phyloP scores from a whole-genome alignment of 1,140 invertebrate genomes.

The Lucilia sericata region DNA sequence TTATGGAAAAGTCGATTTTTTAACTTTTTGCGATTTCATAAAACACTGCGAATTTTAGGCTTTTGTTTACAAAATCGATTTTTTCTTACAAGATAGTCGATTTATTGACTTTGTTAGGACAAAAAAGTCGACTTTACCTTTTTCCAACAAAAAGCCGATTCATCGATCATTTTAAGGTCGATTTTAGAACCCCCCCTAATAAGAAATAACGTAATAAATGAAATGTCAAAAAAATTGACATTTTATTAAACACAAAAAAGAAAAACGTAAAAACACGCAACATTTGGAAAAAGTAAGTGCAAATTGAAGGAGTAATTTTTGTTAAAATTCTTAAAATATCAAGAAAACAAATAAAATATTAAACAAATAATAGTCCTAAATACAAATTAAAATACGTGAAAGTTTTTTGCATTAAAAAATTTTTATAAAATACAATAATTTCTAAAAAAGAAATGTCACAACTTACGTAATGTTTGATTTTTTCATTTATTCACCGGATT shows the following conservation, averaged over 20 bases:
- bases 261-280: constrained; percentile 13
- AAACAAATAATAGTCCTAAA: neutral
- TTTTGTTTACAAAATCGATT: too few species aligned
- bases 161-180: too few species aligned
- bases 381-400: too few species aligned
- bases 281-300: constrained; percentile 26
- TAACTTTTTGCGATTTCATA: too few species aligned
- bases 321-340: neutral
- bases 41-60: too few species aligned
- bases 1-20: too few species aligned
- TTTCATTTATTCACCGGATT: neutral
- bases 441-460: neutral
- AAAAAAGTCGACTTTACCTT: too few species aligned
- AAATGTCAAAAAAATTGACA: constrained; percentile 4
- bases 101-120: too few species aligned
- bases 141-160: too few species aligned
- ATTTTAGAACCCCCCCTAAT: neutral
- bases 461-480: constrained; percentile 46
- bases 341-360: neutral
- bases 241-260: neutral
- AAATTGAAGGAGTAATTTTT: neutral
- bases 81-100: too few species aligned
- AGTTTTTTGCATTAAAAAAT: too few species aligned
- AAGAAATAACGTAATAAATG: neutral
- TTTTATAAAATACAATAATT: too few species aligned